Conservation (phyloP, 2,113 vertebrate genomes). For the Silurus asotus region DNA sequence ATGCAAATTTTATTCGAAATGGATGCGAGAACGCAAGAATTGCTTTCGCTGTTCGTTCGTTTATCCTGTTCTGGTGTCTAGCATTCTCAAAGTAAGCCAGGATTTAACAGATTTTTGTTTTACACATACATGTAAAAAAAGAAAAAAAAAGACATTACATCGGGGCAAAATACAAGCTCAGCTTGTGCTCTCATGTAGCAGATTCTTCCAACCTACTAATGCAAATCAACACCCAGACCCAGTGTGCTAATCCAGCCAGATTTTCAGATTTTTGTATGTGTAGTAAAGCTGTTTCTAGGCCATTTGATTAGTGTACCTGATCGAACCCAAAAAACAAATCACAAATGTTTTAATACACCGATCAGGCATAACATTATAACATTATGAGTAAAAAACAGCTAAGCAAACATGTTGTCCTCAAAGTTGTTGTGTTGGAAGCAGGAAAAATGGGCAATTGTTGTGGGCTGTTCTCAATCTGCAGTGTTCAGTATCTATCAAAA, state of each 20-base stretch:
- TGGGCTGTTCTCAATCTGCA: no score
- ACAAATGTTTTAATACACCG: not conserved
- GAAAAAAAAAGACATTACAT: not conserved
- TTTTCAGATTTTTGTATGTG: not conserved
- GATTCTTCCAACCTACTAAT: not conserved
- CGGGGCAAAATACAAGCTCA: not conserved
- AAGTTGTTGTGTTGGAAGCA: no score
- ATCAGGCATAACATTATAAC: no score
- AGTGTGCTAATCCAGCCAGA: not conserved
- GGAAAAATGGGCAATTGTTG: no score
- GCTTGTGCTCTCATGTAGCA: not conserved
- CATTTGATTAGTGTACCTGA: not conserved
- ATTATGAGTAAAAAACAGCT: no score
- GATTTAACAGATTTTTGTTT: no score
- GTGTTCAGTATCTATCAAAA: no score
- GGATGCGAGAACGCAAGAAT: not conserved
- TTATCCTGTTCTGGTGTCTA: not conserved
- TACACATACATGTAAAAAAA: no score
- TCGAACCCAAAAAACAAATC: not conserved
- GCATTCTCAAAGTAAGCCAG: not conserved
- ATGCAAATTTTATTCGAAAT: not conserved
- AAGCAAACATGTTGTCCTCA: no score
- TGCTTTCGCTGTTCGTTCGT: not conserved
- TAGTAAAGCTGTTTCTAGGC: not conserved
- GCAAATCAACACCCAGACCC: not conserved